phyloP scores from a whole-genome alignment of 2,113 vertebrate species.

The Centropus unirufus region DNA sequence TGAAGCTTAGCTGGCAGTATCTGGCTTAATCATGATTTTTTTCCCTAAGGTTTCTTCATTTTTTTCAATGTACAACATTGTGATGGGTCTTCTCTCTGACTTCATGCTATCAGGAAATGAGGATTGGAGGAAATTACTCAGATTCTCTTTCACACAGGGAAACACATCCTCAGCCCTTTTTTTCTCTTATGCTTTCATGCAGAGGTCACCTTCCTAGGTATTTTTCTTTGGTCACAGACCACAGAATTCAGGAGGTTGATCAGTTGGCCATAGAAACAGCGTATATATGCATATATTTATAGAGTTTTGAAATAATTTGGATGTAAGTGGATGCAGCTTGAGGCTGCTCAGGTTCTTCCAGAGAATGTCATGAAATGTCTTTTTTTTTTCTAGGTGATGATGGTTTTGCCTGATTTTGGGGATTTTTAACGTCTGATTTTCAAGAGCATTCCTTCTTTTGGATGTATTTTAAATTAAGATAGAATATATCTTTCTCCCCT shows the following conservation, averaged over 20 bases:
- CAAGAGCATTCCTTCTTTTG: constrained; percentile 61
- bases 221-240: constrained; percentile 69
- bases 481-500: constrained; percentile 70
- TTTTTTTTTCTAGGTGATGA: constrained; percentile 67
- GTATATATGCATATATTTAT: constrained; percentile 20
- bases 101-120: constrained; percentile 77
- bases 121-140: constrained; percentile 77
- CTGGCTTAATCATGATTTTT: constrained; percentile 72
- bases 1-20: constrained; percentile 77
- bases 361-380: constrained; percentile 68
- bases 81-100: constrained; percentile 76
- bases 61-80: constrained; percentile 72
- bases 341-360: constrained; percentile 64
- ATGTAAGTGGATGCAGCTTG: constrained; percentile 68
- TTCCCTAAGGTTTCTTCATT: constrained; percentile 60
- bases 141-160: constrained; percentile 74
- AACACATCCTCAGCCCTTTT: constrained; percentile 73
- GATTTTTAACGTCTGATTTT: constrained; percentile 66
- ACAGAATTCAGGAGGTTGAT: constrained; percentile 68
- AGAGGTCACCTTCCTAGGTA: constrained; percentile 74
- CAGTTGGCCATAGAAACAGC: constrained; percentile 51
- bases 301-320: constrained; percentile 58
- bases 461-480: constrained; percentile 49
- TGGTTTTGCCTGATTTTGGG: constrained; percentile 53
- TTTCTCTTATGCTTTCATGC: constrained; percentile 62